These are phyloP conservation scores for Mirza zaza DNA, from an alignment of 2,113 vertebrate species.

Conservation along the genomic window DNA sequence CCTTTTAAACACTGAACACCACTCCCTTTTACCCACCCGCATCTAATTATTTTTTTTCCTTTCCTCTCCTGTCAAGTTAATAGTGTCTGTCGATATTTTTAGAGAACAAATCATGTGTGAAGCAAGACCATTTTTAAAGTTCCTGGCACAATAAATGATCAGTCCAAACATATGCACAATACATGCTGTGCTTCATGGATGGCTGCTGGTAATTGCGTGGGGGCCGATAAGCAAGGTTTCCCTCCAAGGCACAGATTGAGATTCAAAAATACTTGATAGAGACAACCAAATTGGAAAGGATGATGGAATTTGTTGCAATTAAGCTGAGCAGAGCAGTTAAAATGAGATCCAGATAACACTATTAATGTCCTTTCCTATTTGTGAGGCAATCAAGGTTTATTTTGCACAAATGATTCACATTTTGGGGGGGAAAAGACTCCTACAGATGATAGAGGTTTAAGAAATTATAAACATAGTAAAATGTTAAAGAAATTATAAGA, in stretches of 20 bases:
- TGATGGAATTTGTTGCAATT: conserved; percentile 59
- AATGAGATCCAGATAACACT: conserved; percentile 42
- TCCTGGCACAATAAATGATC: conserved; percentile 53
- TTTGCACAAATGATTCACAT: neutral
- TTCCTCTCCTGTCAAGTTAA: conserved; percentile 43
- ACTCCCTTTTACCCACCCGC: neutral
- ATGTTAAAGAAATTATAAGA: neutral
- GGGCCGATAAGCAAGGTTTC: conserved; percentile 37
- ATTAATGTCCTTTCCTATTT: neutral
- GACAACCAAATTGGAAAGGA: conserved; percentile 51
- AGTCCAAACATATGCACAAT: conserved; percentile 68
- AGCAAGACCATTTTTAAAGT: conserved; percentile 66
- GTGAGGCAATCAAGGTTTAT: neutral
- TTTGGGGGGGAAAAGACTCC: neutral
- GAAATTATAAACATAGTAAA: neutral
- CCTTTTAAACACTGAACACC: neutral
- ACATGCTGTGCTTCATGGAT: conserved; percentile 57
- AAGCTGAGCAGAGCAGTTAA: conserved; percentile 37
- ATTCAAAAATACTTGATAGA: conserved; percentile 57
- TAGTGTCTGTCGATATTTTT: conserved; percentile 51
- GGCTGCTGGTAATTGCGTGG: conserved; percentile 53
- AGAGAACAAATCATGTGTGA: conserved; percentile 60
- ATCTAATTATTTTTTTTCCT: conserved; percentile 25
- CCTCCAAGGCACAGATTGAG: conserved; percentile 49
- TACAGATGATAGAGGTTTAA: neutral